Evolutionary conservation across 2,113 vertebrate genomes (phyloP).

Genomic region (Burhinus oedicnemus): DNA sequence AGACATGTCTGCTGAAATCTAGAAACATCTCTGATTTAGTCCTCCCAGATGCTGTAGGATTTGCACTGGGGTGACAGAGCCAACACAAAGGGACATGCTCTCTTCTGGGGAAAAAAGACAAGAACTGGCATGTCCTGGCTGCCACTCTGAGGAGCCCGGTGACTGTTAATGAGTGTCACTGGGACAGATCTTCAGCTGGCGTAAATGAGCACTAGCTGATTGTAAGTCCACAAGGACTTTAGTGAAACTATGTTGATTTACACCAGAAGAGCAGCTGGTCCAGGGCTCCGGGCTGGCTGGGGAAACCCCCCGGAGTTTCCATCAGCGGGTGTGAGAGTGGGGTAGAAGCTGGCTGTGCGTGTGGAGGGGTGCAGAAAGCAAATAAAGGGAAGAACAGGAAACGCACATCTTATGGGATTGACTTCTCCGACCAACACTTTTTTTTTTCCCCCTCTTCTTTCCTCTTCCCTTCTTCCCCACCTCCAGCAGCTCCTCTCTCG

Average conservation of each 20-base stretch:
- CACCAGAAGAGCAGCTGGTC: neutral
- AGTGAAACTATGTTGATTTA: neutral
- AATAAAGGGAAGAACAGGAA: neutral
- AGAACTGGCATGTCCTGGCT: neutral
- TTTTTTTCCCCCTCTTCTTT: neutral
- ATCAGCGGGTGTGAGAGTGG: neutral
- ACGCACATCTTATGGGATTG: neutral
- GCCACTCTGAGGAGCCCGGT: neutral
- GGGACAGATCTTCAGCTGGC: neutral
- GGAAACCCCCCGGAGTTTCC: constrained; percentile 1
- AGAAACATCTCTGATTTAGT: neutral
- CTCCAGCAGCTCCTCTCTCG: constrained; percentile 6
- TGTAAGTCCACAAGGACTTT: rapidly evolving
- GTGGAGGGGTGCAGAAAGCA: neutral
- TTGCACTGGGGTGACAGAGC: neutral
- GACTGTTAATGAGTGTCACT: neutral
- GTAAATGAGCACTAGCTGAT: neutral
- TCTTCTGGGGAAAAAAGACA: neutral
- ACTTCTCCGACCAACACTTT: neutral
- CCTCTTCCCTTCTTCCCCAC: neutral
- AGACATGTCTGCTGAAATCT: rapidly evolving
- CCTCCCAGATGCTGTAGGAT: neutral
- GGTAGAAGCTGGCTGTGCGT: neutral
- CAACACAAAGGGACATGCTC: neutral
- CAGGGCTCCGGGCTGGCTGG: neutral